Evolutionary conservation across 2,113 vertebrate species (phyloP), one percentile per base, ranked within the genome.

Genomic region (Limnothrissa miodon): DNA sequence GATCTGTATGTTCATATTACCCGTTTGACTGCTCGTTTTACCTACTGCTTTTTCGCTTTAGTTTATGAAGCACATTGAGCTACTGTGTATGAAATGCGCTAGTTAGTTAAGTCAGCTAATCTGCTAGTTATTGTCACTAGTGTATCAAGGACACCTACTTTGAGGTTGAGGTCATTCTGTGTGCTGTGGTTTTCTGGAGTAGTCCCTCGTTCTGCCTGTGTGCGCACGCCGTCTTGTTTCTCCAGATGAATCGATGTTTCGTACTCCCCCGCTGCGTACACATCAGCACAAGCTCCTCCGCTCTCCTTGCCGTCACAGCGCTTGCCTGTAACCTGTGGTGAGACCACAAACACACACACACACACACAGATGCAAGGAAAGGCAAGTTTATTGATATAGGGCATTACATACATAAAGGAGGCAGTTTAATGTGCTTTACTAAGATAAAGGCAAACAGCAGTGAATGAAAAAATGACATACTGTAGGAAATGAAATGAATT

Each of bases 181-280:
- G 53, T 53, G 78, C 15, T n/a, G 39, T 78, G 59, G 56, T 74
- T 86, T 66, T 39, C 13, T 17, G 33, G 8, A 17, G 36, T 45
- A 19, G 70, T 48, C 46, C 81, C 82, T 42, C 25, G 81, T 19
- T 74, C 56, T 25, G 81, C 17, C 25, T 80, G 42, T 36, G 46
- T 78, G 1, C 59, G 83, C 70, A 81, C 42, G 6, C 87, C 87
- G 7, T 88, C 87, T 45, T 87, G 83, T 80, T 88, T 88, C 80
- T 88, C 87, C 4, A 78, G 84, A 19, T 83, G 83, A 42, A 88
- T 83, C 39, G 78, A 42, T 21, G 80, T 33, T 45, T 88, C 87
- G 36, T 88, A 88, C 70, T 88, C 83, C 1, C 87, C 87, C 19
- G 79, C 62, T 78, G 78, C 74, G 6, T 70, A 86, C 78, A 80